These are phyloP conservation scores for Bombus ignitus DNA, from an alignment of 1,140 invertebrate species.

Conservation along the genomic window DNA sequence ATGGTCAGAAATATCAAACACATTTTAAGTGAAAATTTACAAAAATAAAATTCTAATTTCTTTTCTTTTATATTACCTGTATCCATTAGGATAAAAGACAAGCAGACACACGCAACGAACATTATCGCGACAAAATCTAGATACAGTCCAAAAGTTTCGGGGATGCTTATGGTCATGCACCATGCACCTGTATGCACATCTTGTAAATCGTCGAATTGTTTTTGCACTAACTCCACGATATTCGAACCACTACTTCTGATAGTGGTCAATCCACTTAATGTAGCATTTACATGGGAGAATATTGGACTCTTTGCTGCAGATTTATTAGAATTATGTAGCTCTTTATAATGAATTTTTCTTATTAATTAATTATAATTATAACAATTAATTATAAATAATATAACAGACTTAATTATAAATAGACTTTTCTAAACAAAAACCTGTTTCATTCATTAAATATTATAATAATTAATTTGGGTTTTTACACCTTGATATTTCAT, in stretches of 20 bases:
- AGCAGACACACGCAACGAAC: constrained; percentile 72
- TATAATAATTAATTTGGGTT: background rate
- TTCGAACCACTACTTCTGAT: constrained; percentile 88
- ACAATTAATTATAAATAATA: too few species aligned
- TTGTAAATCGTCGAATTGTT: constrained; percentile 87
- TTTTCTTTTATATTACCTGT: constrained; percentile 58
- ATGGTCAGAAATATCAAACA: background rate
- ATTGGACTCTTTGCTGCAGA: constrained; percentile 89
- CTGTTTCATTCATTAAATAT: background rate
- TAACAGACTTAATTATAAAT: too few species aligned
- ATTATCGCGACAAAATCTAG: constrained; percentile 69
- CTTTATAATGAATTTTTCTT: background rate
- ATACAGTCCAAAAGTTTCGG: constrained; percentile 82
- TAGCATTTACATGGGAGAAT: constrained; percentile 91
- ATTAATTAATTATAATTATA: background rate
- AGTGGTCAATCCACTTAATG: constrained; percentile 90
- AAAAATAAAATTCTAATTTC: too few species aligned
- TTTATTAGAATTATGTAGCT: background rate
- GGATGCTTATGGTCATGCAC: constrained; percentile 85
- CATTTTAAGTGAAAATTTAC: background rate
- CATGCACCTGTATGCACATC: constrained; percentile 86
- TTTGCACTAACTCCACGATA: constrained; percentile 85
- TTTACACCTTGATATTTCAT: background rate
- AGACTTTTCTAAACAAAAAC: too few species aligned
- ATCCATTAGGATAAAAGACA: constrained; percentile 78